Evolutionary conservation across 2,888 invertebrate species (phyloP).

Genomic region (Drosophila neotestacea): DNA sequence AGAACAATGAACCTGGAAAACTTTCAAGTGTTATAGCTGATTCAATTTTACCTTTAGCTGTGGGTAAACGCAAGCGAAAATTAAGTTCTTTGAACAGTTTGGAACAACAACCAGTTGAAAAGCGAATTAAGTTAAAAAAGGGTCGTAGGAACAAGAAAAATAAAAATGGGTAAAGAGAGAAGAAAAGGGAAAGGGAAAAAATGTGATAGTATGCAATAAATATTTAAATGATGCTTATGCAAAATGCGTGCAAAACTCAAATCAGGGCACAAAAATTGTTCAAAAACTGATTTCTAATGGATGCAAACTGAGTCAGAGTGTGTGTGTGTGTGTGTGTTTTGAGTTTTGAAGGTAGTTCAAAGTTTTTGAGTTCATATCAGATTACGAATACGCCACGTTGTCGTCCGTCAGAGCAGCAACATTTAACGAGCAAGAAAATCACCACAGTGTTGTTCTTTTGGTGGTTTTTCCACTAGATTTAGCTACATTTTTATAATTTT

Average conservation of each 20-base stretch:
- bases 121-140: constrained; percentile 13
- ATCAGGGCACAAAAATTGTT: constrained; percentile 40
- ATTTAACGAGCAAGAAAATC: constrained; percentile 78
- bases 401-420: constrained; percentile 55
- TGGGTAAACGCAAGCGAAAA: constrained; percentile 37
- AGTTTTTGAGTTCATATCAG: constrained; percentile 54
- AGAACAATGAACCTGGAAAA: neutral
- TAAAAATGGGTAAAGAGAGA: neutral
- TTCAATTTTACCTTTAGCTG: neutral
- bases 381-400: constrained; percentile 75
- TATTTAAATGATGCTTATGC: constrained; percentile 47
- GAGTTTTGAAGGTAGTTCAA: constrained; percentile 42
- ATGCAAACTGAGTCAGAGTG: constrained; percentile 10
- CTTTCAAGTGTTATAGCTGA: neutral
- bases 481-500: no score
- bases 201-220: constrained; percentile 5
- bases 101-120: constrained; percentile 9
- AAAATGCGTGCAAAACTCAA: constrained; percentile 25
- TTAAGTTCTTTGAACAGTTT: neutral
- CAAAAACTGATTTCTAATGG: constrained; percentile 28
- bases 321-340: constrained; percentile 12
- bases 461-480: no score
- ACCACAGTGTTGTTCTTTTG: constrained; percentile 8
- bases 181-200: neutral
- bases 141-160: neutral